phyloP scores from a whole-genome alignment of 2,797 vertebrate species.

The Erpetoichthys calabaricus region DNA sequence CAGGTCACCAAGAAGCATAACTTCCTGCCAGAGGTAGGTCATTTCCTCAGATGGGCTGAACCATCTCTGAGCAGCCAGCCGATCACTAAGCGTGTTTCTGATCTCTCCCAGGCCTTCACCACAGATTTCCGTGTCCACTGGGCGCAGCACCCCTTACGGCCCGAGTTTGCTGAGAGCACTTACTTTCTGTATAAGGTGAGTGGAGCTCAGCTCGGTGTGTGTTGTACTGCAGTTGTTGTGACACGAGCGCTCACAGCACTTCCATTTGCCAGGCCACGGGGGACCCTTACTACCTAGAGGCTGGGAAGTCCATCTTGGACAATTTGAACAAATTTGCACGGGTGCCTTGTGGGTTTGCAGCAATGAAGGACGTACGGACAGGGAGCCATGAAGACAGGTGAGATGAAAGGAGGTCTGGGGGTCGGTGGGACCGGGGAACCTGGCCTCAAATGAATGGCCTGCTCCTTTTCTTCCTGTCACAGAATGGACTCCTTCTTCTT shows the following conservation, averaged over 20 bases:
- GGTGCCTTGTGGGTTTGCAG: conserved; percentile 95
- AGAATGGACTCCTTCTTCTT: conserved; percentile 99
- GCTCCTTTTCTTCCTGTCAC: background rate
- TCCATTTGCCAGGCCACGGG: conserved; percentile 68
- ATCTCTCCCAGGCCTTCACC: conserved; percentile 73
- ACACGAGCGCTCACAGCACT: background rate
- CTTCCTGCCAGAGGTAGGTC: conserved; percentile 88
- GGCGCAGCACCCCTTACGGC: conserved; percentile 93
- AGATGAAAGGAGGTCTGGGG: conserved; percentile 12
- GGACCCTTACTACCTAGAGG: conserved; percentile 93
- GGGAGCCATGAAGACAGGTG: conserved; percentile 97
- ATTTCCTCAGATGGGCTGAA: too few species aligned
- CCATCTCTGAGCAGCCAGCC: background rate
- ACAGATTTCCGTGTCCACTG: conserved; percentile 97
- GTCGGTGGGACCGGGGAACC: too few species aligned
- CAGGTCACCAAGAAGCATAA: conserved; percentile 98
- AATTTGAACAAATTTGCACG: conserved; percentile 94
- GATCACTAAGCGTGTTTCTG: background rate
- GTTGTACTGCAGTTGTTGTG: background rate
- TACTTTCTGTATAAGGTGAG: conserved; percentile 96
- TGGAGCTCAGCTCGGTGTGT: background rate
- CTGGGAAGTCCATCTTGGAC: conserved; percentile 88
- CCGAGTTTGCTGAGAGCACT: conserved; percentile 97
- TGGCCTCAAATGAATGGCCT: too few species aligned
- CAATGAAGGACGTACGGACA: conserved; percentile 95